Evolutionary conservation across 1,140 invertebrate species (phyloP).

Genomic region (Pentalonia nigronervosa): DNA sequence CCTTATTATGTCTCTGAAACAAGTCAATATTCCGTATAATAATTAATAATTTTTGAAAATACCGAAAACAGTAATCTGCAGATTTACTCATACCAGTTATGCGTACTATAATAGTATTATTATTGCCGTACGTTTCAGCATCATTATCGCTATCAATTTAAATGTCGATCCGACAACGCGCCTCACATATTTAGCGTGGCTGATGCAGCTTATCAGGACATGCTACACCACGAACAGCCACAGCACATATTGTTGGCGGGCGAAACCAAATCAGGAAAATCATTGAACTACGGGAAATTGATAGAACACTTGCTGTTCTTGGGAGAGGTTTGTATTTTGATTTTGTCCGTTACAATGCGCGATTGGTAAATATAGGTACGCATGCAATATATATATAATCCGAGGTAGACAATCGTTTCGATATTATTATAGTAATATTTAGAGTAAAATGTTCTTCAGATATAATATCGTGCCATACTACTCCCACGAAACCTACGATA

Average conservation of each 20-base stretch:
- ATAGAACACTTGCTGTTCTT: conserved; percentile 79
- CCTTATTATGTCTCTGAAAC: background rate
- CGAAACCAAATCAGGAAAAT: conserved; percentile 85
- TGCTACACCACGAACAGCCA: conserved; percentile 80
- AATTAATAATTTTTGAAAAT: background rate
- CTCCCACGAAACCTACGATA: too few species aligned
- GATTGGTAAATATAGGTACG: background rate
- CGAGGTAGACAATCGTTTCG: background rate
- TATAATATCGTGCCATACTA: too few species aligned
- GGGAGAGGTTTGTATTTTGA: conserved; percentile 64
- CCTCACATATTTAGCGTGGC: conserved; percentile 90
- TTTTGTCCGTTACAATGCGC: background rate
- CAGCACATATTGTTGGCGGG: conserved; percentile 85
- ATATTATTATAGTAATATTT: too few species aligned
- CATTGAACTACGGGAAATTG: conserved; percentile 76
- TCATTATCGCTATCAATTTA: conserved; percentile 82
- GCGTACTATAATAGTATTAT: background rate
- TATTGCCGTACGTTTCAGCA: conserved; percentile 69
- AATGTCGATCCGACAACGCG: conserved; percentile 86
- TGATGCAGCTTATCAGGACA: conserved; percentile 85
- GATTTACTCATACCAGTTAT: background rate
- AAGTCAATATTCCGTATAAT: background rate
- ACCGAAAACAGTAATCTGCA: background rate
- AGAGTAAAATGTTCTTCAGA: too few species aligned
- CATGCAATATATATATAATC: background rate